Evolutionary conservation across 2,888 invertebrate genomes (phyloP).

Genomic region (Crocallis elinguaria): DNA sequence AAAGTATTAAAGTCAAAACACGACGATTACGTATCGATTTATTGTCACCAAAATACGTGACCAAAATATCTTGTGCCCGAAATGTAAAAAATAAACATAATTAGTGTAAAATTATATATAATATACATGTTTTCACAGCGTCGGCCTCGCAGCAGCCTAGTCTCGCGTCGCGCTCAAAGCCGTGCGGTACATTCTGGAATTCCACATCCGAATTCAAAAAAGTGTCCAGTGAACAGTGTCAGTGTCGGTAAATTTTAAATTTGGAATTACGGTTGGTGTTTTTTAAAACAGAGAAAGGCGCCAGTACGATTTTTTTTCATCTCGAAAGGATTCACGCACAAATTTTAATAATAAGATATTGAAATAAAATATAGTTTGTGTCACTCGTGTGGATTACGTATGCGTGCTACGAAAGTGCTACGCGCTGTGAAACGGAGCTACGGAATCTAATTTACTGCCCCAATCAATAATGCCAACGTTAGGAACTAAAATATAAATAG

Average conservation of each 20-base stretch:
- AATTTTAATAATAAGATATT: slow-evolving; percentile 15
- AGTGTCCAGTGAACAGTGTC: slow-evolving; percentile 69
- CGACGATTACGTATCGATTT: slow-evolving; percentile 45
- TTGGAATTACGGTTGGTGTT: slow-evolving; percentile 70
- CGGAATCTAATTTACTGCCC: slow-evolving; percentile 27
- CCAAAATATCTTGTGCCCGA: slow-evolving; percentile 46
- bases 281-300: slow-evolving; percentile 59
- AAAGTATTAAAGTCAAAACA: slow-evolving; percentile 34
- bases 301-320: slow-evolving; percentile 64
- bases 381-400: slow-evolving; percentile 39
- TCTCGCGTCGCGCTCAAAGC: slow-evolving; percentile 61
- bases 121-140: slow-evolving; percentile 54
- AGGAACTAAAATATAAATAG: slow-evolving; percentile 30
- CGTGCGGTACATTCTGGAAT: slow-evolving; percentile 66
- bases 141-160: slow-evolving; percentile 51
- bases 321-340: slow-evolving; percentile 32
- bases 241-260: slow-evolving; percentile 62
- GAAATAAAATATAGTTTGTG: slow-evolving; percentile 38
- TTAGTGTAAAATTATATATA: slow-evolving; percentile 73
- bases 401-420: slow-evolving; percentile 61
- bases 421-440: slow-evolving; percentile 38
- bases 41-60: slow-evolving; percentile 50
- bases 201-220: slow-evolving; percentile 49
- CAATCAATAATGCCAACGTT: slow-evolving; percentile 26
- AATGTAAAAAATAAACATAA: slow-evolving; percentile 64